Conservation (phyloP, 2,113 vertebrate species). For the Gopherus flavomarginatus region DNA sequence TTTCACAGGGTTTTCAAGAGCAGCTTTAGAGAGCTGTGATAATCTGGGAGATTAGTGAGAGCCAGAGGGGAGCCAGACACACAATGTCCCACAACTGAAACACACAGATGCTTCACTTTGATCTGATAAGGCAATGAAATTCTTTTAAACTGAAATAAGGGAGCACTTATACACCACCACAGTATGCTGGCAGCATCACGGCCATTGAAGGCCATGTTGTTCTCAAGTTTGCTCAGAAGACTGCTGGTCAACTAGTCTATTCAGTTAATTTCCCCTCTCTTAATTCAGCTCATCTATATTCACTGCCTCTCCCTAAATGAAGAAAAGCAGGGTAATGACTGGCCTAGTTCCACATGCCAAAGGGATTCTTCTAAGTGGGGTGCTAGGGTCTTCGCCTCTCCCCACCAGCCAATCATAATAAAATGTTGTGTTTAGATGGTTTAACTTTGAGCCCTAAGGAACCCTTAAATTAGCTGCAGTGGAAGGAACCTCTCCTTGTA, state of each 20-base stretch:
- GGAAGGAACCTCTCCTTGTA: background rate
- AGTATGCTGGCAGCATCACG: slow-evolving; percentile 5
- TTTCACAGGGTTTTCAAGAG: slow-evolving; percentile 72
- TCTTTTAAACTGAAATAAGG: slow-evolving; percentile 47
- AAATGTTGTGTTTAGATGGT: background rate
- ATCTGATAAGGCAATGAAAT: slow-evolving; percentile 68
- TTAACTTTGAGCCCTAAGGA: background rate
- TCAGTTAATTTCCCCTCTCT: background rate
- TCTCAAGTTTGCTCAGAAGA: background rate
- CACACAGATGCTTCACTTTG: slow-evolving; percentile 72
- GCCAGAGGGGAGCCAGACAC: slow-evolving; percentile 74
- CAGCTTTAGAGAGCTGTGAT: slow-evolving; percentile 65
- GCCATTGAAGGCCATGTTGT: background rate
- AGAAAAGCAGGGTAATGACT: accelerated
- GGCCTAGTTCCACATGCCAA: background rate
- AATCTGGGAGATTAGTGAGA: slow-evolving; percentile 69
- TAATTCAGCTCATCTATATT: background rate
- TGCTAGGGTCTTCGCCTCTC: background rate
- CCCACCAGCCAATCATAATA: background rate
- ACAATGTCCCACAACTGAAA: slow-evolving; percentile 70
- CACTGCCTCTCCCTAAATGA: background rate
- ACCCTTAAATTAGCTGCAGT: background rate
- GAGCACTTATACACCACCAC: slow-evolving; percentile 5
- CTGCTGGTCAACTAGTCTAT: background rate
- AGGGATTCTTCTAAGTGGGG: background rate